Conservation (phyloP, 1,140 invertebrate genomes). For the Scylla paramamosain region DNA sequence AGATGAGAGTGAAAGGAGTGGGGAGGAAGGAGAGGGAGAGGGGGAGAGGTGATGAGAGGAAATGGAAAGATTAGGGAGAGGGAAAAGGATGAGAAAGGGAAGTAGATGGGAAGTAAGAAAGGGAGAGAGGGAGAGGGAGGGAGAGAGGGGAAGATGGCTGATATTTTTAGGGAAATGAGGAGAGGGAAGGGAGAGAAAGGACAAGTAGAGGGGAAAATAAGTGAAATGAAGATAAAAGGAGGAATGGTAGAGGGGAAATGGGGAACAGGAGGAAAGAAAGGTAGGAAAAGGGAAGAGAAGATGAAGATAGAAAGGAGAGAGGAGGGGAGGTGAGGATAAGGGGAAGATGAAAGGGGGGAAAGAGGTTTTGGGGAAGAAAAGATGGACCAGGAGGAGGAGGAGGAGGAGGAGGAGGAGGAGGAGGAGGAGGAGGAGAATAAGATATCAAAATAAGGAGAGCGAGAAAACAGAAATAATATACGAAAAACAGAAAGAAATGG, state of each 20-base stretch:
- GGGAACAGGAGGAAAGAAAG: background rate
- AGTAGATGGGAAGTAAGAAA: background rate
- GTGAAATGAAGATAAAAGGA: background rate
- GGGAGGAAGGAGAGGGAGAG: background rate
- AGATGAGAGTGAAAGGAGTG: no score
- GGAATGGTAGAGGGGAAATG: background rate
- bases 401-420: no score
- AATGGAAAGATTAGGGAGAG: background rate
- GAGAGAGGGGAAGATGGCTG: no score
- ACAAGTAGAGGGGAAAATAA: background rate
- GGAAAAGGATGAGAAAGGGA: background rate
- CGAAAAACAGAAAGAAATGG: no score
- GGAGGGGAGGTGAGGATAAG: no score
- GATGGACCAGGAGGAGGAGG: no score
- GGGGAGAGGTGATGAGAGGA: background rate
- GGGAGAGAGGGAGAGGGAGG: no score
- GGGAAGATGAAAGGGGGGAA: no score
- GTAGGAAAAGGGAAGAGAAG: background rate
- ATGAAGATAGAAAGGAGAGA: background rate
- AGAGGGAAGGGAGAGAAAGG: background rate
- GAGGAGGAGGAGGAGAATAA: no score
- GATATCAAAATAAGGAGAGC: no score
- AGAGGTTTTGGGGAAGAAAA: no score
- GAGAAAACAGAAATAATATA: no score
- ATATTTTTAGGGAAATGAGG: background rate